phyloP scores from a whole-genome alignment of 2,797 vertebrate species.

The Steatocranus sp. region DNA sequence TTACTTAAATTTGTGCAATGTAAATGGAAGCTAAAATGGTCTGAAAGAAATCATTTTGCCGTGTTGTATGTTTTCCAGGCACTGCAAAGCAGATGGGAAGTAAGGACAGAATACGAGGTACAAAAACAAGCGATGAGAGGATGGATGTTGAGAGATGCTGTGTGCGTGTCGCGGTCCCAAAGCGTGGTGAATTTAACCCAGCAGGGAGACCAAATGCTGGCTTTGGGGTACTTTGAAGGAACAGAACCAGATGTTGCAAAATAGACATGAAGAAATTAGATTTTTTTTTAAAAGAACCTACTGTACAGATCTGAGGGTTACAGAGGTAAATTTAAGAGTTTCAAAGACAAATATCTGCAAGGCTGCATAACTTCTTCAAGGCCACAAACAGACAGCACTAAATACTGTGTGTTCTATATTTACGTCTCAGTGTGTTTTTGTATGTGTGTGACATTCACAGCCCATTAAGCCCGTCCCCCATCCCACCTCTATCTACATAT shows the following conservation, averaged over 20 bases:
- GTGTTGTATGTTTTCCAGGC: not conserved
- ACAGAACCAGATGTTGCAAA: slow-evolving; percentile 40
- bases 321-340: not conserved
- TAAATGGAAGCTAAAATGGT: not conserved
- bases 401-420: not conserved
- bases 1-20: not conserved
- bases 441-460: not conserved
- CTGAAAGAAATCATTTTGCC: not conserved
- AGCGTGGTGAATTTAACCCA: slow-evolving; percentile 42
- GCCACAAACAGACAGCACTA: not conserved
- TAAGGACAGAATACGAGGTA: not conserved
- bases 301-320: slow-evolving; percentile 1
- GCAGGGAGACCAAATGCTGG: slow-evolving; percentile 20
- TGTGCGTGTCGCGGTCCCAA: slow-evolving; percentile 20
- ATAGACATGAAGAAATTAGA: slow-evolving; percentile 1
- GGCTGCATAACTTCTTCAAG: not conserved
- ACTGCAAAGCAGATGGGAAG: not conserved
- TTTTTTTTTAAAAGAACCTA: not conserved
- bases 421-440: not conserved
- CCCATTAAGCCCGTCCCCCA: slow-evolving; percentile 35
- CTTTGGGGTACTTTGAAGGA: slow-evolving; percentile 22
- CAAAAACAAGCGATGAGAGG: not conserved
- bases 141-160: not conserved
- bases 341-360: not conserved
- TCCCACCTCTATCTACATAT: slow-evolving; percentile 7